Evolutionary conservation across 1,140 invertebrate species (phyloP), one percentile per base, ranked within the genome.

Genomic region (Tetragonula clypearis): DNA sequence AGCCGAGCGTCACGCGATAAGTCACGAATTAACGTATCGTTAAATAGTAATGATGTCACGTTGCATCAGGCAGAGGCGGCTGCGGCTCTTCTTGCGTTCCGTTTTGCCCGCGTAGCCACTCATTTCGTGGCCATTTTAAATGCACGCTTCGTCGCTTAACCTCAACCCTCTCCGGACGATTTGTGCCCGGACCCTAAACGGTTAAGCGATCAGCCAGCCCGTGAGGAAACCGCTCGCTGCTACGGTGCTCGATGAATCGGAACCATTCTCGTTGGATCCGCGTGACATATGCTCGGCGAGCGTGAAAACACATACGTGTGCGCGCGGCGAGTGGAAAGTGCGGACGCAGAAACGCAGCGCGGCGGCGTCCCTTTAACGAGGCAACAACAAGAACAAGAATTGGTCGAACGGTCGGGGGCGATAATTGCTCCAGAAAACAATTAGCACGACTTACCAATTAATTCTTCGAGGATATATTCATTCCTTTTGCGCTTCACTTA

Each of bases 231-330:
- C 74, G 77, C 84, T 85, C 41, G 56, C 17, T 58, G 56, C 55
- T 26, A 77, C 21, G 68, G 84, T 87, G 87, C 74, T 88, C 82
- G 75, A 85, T 88, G 86, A 88, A 88, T 87, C 78, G 87, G 86
- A 88, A 88, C 87, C 73, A 77, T 75, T 77, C 75, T 87, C 73
- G 74, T 81, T 88, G 82, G 69, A 88, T 87, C 78, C 82, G 78
- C 86, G 87, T 88, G 86, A 88, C 87, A 88, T 88, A 88, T 88
- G 86, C 68, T 88, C 78, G 86, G 74, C 62, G 87, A 88, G 82
- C 87, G 86, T 88, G 86, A 88, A 88, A 85, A 87, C 80, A 71
- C 68, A 73, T 81, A 26, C 68, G 55, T 49, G 77, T 35, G 49
- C 68, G 56, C 65, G 66, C 68, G 49, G 79, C 55, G 30, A 55